Evolutionary conservation across 2,888 invertebrate species (phyloP), one percentile per base, ranked within the genome.

Genomic region (Carcina quercana): DNA sequence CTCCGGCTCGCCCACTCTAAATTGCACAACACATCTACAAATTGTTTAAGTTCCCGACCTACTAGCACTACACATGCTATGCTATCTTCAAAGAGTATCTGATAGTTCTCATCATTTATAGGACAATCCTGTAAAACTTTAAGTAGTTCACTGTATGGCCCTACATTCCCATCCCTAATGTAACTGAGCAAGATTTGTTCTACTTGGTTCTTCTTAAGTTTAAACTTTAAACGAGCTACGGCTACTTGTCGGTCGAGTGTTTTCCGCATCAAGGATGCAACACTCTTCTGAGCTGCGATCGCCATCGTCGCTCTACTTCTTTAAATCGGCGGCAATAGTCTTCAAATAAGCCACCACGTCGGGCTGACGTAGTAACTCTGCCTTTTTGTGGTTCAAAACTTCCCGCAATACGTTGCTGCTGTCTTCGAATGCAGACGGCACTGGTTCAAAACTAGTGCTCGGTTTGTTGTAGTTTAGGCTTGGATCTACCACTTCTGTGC

Each of bases 311-410:
- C 4, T 7, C 46, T 67, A 68, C 50, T 74, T 79, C 45, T 82
- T 82, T 17, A 82, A 54, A 49, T 79, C 79, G 0, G 71, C 61
- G 1, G 80, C 66, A 28, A 85, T 55, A 8, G 70, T 54, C 42
- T 80, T 82, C 4, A 85, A 46, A 34, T 72, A 71, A n/a, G 71
- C 68, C 15, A 78, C 54, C 40, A 85, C 70, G 44, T 84, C 84
- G 3, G 85, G 85, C 35, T 83, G 75, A 30, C 83, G 68, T 1
- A 85, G 62, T 27, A 85, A 45, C 53, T 80, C 72, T 3, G 82
- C 68, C 32, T 84, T 85, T 34, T 85, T 85, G 40, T 79, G 72
- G 45, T 84, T 83, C 10, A 85, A 50, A 35, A 85, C 73, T 45
- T 83, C 82, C 32, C 79, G 59, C 30, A 84, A 53, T 29, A 82